Percentiles rank a stretch among this genome's conserved stretches.
These are phyloP conservation scores for Drosophila ambigua DNA, from an alignment of 1,140 invertebrate species.

Conservation along the genomic window DNA sequence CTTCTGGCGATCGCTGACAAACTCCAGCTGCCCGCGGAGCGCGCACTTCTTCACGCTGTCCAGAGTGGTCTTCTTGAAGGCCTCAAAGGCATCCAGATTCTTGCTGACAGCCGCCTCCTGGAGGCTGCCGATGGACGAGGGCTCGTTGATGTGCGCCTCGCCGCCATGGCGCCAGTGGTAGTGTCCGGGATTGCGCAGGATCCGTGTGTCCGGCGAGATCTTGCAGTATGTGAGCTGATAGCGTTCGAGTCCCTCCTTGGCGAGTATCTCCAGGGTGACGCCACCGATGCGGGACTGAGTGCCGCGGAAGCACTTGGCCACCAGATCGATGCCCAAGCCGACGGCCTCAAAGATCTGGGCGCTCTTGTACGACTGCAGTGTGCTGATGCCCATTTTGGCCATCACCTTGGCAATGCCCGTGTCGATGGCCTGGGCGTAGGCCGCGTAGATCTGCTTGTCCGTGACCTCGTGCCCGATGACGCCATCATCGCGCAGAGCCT, in stretches of 20 bases:
- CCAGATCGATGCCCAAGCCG: conserved; percentile 95
- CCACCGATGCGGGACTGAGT: conserved; percentile 98
- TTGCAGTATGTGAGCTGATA: conserved; percentile 92
- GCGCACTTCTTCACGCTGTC: conserved; percentile 95
- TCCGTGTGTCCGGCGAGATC: conserved; percentile 89
- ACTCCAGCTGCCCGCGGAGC: conserved; percentile 95
- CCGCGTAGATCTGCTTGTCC: conserved; percentile 93
- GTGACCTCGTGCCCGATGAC: conserved; percentile 90
- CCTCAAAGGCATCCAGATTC: conserved; percentile 92
- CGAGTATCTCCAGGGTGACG: conserved; percentile 94
- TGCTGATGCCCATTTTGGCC: conserved; percentile 99
- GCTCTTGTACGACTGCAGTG: conserved; percentile 99
- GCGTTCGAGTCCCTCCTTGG: conserved; percentile 93
- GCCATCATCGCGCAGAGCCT: conserved; percentile 91
- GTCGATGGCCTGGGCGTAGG: conserved; percentile 87
- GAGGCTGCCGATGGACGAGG: conserved; percentile 95
- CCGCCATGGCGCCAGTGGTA: conserved; percentile 99
- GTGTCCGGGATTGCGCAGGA: conserved; percentile 96
- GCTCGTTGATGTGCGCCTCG: conserved; percentile 99
- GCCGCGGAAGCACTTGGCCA: conserved; percentile 97
- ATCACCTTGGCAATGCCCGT: conserved; percentile 94
- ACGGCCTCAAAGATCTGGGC: conserved; percentile 99
- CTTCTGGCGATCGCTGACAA: conserved; percentile 90
- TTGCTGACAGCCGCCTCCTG: conserved; percentile 95
- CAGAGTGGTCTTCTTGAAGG: conserved; percentile 94